phyloP scores from a whole-genome alignment of 1,140 invertebrate genomes.

The Planococcus citri region DNA sequence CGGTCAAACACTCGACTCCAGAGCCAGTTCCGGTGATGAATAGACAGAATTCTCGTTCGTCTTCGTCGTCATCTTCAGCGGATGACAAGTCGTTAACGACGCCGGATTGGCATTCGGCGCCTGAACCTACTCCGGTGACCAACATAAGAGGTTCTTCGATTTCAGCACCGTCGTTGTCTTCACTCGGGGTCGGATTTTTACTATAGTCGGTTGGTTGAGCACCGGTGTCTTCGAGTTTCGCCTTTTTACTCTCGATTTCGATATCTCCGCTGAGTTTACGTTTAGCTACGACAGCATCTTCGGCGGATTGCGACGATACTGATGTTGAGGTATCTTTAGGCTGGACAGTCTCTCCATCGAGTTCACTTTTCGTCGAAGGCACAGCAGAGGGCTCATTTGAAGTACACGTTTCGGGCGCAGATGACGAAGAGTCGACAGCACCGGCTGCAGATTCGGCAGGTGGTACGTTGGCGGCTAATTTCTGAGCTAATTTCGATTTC shows the following conservation, averaged over 20 bases:
- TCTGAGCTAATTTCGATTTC: conserved; percentile 24
- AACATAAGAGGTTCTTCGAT: conserved; percentile 58
- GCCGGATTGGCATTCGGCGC: conserved; percentile 26
- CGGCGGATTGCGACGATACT: too few species aligned
- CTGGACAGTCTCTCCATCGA: background rate
- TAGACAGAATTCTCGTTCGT: conserved; percentile 27
- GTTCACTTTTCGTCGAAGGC: background rate
- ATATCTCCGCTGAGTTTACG: background rate
- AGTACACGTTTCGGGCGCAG: background rate
- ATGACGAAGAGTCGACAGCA: background rate
- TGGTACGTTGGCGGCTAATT: conserved; percentile 9
- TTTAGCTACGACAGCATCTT: too few species aligned
- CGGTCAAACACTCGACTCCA: conserved; percentile 28
- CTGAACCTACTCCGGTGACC: conserved; percentile 51
- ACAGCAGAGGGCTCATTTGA: too few species aligned
- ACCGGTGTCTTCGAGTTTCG: too few species aligned
- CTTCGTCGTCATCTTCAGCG: conserved; percentile 35
- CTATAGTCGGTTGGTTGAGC: too few species aligned
- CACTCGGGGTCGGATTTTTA: background rate
- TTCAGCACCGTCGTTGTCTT: conserved; percentile 39
- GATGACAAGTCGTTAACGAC: too few species aligned
- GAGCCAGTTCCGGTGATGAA: conserved; percentile 28
- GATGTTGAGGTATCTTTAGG: too few species aligned
- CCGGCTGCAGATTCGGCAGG: too few species aligned
- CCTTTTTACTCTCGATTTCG: too few species aligned